Conservation (phyloP, 2,797 vertebrate genomes). For the Brotula barbata region DNA sequence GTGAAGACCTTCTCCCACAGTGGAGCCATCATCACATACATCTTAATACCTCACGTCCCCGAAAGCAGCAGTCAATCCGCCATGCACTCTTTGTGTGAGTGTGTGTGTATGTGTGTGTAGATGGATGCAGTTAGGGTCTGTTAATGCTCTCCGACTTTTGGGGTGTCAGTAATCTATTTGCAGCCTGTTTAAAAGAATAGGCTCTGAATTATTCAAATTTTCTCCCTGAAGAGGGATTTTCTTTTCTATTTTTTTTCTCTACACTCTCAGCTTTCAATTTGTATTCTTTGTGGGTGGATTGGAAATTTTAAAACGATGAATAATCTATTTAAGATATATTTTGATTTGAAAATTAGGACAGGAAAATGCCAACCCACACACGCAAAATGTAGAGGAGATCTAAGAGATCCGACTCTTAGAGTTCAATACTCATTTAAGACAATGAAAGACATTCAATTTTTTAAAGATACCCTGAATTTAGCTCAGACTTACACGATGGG, state of each 20-base stretch:
- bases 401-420: no score
- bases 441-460: no score
- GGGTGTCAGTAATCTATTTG: constrained; percentile 49
- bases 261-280: constrained; percentile 47
- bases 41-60: constrained; percentile 74
- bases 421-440: no score
- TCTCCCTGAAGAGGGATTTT: constrained; percentile 24
- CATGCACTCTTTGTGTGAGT: constrained; percentile 18
- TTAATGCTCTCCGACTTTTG: constrained; percentile 27
- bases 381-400: no score
- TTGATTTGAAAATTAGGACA: no score
- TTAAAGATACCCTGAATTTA: no score
- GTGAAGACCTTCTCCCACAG: constrained; percentile 70
- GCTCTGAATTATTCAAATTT: constrained; percentile 54
- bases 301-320: no score
- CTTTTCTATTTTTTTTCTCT: constrained; percentile 11
- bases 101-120: neutral
- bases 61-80: constrained; percentile 56
- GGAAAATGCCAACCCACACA: no score
- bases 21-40: constrained; percentile 64
- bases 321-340: no score
- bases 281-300: no score
- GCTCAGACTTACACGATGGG: no score
- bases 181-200: constrained; percentile 53
- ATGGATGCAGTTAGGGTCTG: neutral